These are phyloP conservation scores for Eugnorisma glareosa DNA, from an alignment of 2,888 invertebrate species.

Conservation along the genomic window DNA sequence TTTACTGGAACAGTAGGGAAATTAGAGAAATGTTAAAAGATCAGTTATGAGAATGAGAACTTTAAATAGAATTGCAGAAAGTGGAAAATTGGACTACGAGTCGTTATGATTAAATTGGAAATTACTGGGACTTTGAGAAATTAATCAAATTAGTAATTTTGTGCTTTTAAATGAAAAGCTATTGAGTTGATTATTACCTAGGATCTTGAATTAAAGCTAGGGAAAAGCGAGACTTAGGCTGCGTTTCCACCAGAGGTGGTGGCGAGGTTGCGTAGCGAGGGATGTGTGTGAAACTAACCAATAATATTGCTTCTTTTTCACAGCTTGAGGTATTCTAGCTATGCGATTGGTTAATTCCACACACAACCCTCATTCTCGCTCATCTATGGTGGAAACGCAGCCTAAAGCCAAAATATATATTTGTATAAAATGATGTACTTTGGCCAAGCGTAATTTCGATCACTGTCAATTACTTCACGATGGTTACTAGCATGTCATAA, in stretches of 20 bases:
- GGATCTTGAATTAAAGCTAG: neutral
- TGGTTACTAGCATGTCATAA: neutral
- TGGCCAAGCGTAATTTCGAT: neutral
- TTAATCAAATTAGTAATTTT: constrained; percentile 7
- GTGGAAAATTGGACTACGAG: constrained; percentile 12
- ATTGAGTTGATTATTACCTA: neutral
- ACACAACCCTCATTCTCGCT: too few relatives aligned
- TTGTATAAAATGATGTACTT: neutral
- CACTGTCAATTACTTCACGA: neutral
- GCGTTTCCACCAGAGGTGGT: too few relatives aligned
- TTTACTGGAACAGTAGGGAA: constrained; percentile 40
- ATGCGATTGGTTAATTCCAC: too few relatives aligned
- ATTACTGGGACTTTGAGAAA: constrained; percentile 16
- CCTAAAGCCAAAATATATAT: neutral
- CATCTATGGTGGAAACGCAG: too few relatives aligned
- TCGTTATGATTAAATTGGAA: constrained; percentile 17
- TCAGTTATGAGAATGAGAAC: constrained; percentile 33
- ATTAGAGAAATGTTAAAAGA: constrained; percentile 49
- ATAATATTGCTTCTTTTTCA: too few relatives aligned
- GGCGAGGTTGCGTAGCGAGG: too few relatives aligned
- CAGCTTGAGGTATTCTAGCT: too few relatives aligned
- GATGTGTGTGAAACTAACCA: too few relatives aligned
- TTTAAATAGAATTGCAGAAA: constrained; percentile 26
- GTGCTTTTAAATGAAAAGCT: neutral
- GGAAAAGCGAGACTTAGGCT: too few relatives aligned